These are phyloP conservation scores for Endotricha flammealis DNA, from an alignment of 2,888 invertebrate species.

Conservation along the genomic window DNA sequence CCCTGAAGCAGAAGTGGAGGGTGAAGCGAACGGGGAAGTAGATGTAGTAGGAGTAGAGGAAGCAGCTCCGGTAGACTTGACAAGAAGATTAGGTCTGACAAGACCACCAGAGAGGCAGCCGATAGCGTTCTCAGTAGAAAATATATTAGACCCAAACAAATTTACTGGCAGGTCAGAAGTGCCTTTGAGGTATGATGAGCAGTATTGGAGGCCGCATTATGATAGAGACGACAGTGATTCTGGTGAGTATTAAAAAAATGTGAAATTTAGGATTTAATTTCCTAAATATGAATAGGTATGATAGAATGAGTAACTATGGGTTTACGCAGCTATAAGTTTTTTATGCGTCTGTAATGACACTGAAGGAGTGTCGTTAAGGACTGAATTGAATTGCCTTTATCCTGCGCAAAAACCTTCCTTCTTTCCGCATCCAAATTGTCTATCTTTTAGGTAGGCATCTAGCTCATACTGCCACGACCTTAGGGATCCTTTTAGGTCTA, in stretches of 20 bases:
- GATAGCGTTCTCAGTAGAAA: constrained; percentile 93
- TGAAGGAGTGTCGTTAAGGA: too few species aligned
- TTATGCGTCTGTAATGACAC: too few species aligned
- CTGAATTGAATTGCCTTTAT: too few species aligned
- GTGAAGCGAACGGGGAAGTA: constrained; percentile 57
- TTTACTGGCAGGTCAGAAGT: constrained; percentile 85
- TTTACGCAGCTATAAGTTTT: too few species aligned
- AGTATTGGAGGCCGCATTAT: constrained; percentile 76
- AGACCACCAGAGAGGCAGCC: constrained; percentile 74
- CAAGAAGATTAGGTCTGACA: constrained; percentile 76
- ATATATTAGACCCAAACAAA: constrained; percentile 93
- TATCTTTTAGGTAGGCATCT: too few species aligned
- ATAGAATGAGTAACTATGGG: too few species aligned
- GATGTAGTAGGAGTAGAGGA: constrained; percentile 73
- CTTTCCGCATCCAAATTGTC: too few species aligned
- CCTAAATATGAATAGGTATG: too few species aligned
- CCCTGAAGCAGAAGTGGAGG: constrained; percentile 52
- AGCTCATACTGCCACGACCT: too few species aligned
- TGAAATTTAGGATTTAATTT: too few species aligned
- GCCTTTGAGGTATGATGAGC: constrained; percentile 76
- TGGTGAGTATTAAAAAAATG: constrained; percentile 61
- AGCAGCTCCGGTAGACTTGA: constrained; percentile 67
- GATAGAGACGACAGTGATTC: constrained; percentile 79
- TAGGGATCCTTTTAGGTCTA: too few species aligned
- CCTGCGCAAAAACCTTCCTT: too few species aligned